A percentile compares a stretch with the other conserved stretches of the same genome.
Evolutionary conservation across 2,797 vertebrate genomes (phyloP).

Genomic region (Triplophysa yarkandensis): DNA sequence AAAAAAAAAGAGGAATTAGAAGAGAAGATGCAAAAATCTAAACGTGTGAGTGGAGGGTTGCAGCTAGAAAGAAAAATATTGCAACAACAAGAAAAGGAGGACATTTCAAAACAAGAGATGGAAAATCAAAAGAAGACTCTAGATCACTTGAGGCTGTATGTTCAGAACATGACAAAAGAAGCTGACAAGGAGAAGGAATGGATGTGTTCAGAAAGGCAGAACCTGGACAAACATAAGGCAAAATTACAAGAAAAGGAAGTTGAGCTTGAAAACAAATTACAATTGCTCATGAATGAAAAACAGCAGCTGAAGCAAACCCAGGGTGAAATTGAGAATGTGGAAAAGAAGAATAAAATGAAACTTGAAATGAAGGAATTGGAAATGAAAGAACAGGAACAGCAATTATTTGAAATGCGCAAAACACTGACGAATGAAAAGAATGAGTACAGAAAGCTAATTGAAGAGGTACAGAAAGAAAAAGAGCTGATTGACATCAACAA

Average conservation of each 20-base stretch:
- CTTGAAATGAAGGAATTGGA: background rate
- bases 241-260: conserved; percentile 10
- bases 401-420: conserved; percentile 18
- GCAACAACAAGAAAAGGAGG: conserved; percentile 7
- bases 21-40: conserved; percentile 33
- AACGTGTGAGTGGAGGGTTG: conserved; percentile 3
- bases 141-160: conserved; percentile 9
- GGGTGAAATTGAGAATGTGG: background rate
- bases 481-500: conserved; percentile 5
- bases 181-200: conserved; percentile 22
- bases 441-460: conserved; percentile 7
- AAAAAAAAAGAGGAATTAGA: conserved; percentile 40
- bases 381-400: conserved; percentile 11
- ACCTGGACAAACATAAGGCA: conserved; percentile 1
- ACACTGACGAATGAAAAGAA: background rate
- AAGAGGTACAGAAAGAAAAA: conserved; percentile 22
- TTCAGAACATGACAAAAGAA: background rate
- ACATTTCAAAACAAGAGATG: conserved; percentile 16
- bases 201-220: conserved; percentile 16
- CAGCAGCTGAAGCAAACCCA: conserved; percentile 6
- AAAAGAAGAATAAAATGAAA: background rate
- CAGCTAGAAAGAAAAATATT: conserved; percentile 18
- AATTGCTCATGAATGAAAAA: conserved; percentile 7
- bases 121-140: conserved; percentile 20
- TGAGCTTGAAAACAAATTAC: conserved; percentile 14